phyloP scores from a whole-genome alignment of 2,888 invertebrate genomes.

The Microctonus hyperodae region DNA sequence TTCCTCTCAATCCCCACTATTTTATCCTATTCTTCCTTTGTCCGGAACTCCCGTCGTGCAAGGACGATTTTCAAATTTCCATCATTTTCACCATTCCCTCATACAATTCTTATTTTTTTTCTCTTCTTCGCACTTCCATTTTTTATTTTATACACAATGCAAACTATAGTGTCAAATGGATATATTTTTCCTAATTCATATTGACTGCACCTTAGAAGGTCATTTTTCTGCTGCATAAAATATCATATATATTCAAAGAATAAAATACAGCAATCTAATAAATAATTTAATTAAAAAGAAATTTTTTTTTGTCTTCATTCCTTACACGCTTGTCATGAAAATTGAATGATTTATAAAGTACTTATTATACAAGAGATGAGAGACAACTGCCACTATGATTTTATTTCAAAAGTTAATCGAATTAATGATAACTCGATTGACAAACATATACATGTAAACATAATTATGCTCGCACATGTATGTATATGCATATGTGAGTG shows the following conservation, averaged over 20 bases:
- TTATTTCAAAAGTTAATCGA: slow-evolving; percentile 25
- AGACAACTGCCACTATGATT: background rate
- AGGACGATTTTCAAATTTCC: background rate
- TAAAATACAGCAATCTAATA: too few species aligned
- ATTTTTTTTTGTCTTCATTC: background rate
- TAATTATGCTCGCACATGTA: background rate
- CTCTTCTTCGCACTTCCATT: background rate
- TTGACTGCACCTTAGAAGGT: too few species aligned
- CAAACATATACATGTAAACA: slow-evolving; percentile 22
- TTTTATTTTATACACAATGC: background rate
- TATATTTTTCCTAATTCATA: too few species aligned
- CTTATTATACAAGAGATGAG: slow-evolving; percentile 6
- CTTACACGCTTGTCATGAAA: background rate
- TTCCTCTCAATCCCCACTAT: background rate
- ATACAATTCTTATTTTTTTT: background rate
- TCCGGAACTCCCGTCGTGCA: background rate
- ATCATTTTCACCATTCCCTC: background rate
- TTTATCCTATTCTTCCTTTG: background rate
- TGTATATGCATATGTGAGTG: too few species aligned
- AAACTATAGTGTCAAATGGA: too few species aligned
- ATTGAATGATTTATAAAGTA: slow-evolving; percentile 3
- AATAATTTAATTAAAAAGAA: too few species aligned
- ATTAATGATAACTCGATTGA: slow-evolving; percentile 29
- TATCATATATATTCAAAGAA: too few species aligned
- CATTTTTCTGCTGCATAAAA: slow-evolving; percentile 3